Percentiles rank a stretch among this genome's conserved stretches.
Evolutionary conservation across 2,113 vertebrate genomes (phyloP).

Genomic region (Rhipidura dahli): DNA sequence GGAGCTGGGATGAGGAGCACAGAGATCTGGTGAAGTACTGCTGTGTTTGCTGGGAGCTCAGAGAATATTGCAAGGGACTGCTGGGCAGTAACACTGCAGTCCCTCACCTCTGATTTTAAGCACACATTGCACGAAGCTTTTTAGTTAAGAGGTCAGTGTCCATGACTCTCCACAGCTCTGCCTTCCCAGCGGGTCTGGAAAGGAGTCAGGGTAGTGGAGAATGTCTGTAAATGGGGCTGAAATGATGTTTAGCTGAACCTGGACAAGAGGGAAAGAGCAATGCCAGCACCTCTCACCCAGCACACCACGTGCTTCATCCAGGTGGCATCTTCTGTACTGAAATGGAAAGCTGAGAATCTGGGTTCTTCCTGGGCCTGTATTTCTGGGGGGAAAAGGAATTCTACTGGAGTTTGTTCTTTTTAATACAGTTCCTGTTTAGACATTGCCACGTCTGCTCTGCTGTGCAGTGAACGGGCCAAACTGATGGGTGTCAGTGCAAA

Average conservation of each 20-base stretch:
- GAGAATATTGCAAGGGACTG: background rate
- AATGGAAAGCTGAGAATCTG: background rate
- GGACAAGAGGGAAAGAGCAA: background rate
- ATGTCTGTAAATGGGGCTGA: background rate
- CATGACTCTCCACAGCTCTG: background rate
- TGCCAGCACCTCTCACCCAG: background rate
- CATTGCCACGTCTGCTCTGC: background rate
- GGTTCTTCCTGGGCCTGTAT: background rate
- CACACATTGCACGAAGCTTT: background rate
- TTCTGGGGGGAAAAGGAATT: background rate
- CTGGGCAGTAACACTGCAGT: background rate
- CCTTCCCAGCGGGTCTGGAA: background rate
- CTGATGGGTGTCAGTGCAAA: background rate
- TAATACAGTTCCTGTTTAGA: background rate
- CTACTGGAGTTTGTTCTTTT: background rate
- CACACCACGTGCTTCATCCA: too few relatives aligned
- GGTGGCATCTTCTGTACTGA: background rate
- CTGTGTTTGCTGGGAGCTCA: background rate
- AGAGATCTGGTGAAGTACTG: background rate
- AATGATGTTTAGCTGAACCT: background rate
- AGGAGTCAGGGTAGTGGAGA: background rate
- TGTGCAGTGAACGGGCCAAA: rapidly evolving
- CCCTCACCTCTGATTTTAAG: background rate
- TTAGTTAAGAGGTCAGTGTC: background rate
- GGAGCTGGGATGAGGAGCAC: background rate